Conservation (phyloP, 2,113 vertebrate genomes). For the Dicaeum eximium region DNA sequence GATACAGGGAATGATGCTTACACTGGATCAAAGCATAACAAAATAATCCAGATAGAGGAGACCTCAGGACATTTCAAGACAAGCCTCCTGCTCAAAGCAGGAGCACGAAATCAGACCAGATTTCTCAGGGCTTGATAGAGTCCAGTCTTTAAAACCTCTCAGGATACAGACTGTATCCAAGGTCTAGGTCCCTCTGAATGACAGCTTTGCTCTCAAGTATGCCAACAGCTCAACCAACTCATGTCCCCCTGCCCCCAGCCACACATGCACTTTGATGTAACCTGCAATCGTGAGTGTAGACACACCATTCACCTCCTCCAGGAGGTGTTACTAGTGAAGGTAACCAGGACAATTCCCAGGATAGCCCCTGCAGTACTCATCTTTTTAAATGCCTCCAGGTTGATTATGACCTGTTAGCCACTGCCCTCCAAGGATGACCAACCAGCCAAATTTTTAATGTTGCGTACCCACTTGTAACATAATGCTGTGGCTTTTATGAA, state of each 20-base stretch:
- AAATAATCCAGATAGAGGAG: background rate
- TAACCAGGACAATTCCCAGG: background rate
- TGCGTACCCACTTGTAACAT: background rate
- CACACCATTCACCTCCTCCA: background rate
- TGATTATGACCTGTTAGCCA: background rate
- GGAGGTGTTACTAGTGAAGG: background rate
- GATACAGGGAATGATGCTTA: background rate
- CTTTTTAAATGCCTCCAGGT: background rate
- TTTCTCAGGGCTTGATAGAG: background rate
- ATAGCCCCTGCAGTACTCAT: background rate
- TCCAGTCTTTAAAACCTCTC: background rate
- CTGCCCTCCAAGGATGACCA: background rate
- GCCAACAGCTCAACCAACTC: background rate
- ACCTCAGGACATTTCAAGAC: background rate
- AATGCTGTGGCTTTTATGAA: background rate
- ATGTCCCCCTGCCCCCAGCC: accelerated
- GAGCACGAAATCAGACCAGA: background rate
- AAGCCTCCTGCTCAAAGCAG: background rate
- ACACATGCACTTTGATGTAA: background rate
- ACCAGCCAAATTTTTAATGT: background rate
- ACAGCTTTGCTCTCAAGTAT: background rate
- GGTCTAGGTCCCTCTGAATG: background rate
- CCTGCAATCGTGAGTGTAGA: background rate
- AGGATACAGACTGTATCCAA: background rate
- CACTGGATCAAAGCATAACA: background rate